Evolutionary conservation across 2,797 vertebrate genomes (phyloP).

Genomic region (Tolypeutes matacus): DNA sequence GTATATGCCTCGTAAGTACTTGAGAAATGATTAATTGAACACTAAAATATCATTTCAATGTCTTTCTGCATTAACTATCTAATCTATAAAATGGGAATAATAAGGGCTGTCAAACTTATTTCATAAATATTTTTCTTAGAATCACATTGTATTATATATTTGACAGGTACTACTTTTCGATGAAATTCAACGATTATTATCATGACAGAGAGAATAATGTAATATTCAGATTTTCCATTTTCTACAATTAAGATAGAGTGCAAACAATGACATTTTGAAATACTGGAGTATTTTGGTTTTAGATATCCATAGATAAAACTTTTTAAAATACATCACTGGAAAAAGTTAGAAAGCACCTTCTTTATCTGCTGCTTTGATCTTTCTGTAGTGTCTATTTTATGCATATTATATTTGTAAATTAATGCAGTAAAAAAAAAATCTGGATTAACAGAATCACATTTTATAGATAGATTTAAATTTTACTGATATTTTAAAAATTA

Average conservation of each 20-base stretch:
- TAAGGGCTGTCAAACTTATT: not conserved
- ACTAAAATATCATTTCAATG: not conserved
- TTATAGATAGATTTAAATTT: not conserved
- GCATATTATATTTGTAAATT: not conserved
- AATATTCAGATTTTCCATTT: constrained; percentile 67
- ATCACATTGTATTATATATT: not conserved
- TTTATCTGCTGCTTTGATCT: not conserved
- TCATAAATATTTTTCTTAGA: not conserved
- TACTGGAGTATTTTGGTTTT: not conserved
- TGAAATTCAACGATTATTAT: constrained; percentile 53
- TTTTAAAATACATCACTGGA: constrained; percentile 22
- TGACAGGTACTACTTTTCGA: constrained; percentile 11
- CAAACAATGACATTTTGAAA: constrained; percentile 68
- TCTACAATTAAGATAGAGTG: constrained; percentile 16
- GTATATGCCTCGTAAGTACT: not conserved
- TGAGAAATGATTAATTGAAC: not conserved
- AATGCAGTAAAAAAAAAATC: not conserved
- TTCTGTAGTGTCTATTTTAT: not conserved
- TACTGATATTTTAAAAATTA: constrained; percentile 19
- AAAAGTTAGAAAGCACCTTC: not conserved
- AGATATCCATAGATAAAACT: constrained; percentile 41
- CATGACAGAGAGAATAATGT: constrained; percentile 49
- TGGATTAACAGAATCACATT: not conserved
- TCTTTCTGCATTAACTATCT: not conserved
- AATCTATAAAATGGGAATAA: constrained; percentile 1